A percentile compares a stretch with the other conserved stretches of the same genome.
phyloP scores from a whole-genome alignment of 2,113 vertebrate genomes.

The Nanorana parkeri region DNA sequence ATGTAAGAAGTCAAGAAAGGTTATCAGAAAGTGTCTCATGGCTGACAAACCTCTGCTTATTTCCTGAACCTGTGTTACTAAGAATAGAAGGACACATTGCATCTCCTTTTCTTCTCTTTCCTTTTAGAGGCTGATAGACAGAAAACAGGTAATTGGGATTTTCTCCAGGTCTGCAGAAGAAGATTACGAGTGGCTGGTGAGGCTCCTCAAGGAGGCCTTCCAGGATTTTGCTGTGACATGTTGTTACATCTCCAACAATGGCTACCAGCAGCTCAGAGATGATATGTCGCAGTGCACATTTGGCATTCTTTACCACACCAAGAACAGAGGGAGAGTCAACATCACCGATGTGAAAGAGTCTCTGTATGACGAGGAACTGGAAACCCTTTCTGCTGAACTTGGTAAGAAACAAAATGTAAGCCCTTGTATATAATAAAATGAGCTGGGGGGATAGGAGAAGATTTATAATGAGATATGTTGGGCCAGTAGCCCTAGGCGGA shows the following conservation, averaged over 20 bases:
- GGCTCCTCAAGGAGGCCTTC: neutral
- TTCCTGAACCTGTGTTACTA: no score
- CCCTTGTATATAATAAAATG: no score
- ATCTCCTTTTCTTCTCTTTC: no score
- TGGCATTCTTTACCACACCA: constrained; percentile 29
- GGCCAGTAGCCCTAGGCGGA: no score
- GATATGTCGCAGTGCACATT: constrained; percentile 19
- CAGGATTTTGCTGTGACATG: neutral
- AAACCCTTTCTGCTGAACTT: neutral
- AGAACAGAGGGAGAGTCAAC: constrained; percentile 11
- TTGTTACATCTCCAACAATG: constrained; percentile 6
- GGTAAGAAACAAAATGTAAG: constrained; percentile 1
- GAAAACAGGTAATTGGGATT: constrained; percentile 10
- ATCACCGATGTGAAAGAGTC: neutral
- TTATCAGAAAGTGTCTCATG: no score
- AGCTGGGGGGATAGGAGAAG: no score
- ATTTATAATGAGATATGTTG: no score
- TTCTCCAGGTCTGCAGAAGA: neutral
- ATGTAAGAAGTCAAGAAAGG: no score
- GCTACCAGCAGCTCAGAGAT: neutral
- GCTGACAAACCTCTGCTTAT: no score
- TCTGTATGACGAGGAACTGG: constrained; percentile 22
- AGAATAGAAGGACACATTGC: no score
- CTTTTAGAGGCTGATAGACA: neutral
- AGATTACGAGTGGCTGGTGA: constrained; percentile 9